Conservation (phyloP, 2,113 vertebrate genomes). For the Corvus hawaiiensis region DNA sequence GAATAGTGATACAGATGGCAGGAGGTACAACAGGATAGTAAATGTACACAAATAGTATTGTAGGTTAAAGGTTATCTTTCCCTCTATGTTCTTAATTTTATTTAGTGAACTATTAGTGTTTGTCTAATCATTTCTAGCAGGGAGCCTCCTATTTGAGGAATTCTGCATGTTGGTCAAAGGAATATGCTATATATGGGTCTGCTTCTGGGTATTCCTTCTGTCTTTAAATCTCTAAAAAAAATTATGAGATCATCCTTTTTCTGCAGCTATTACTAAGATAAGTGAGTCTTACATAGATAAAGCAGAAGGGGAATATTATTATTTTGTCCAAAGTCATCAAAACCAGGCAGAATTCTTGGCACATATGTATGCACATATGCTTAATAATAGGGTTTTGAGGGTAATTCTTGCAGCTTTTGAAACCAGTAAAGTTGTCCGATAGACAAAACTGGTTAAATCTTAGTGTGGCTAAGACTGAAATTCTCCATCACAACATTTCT, state of each 20-base stretch:
- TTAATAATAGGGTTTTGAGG: not conserved
- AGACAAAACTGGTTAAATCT: not conserved
- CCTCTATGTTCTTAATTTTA: not conserved
- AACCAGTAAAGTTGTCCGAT: not conserved
- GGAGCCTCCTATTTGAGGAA: not conserved
- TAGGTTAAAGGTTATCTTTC: not conserved
- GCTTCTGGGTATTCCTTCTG: not conserved
- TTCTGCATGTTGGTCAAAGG: not conserved
- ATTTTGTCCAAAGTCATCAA: not conserved
- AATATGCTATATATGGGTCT: not conserved
- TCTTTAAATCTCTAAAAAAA: not conserved
- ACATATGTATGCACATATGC: not conserved
- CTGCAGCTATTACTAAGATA: not conserved
- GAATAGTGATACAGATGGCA: not conserved
- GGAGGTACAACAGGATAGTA: not conserved
- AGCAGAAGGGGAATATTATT: not conserved
- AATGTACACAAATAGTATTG: not conserved
- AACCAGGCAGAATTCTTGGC: not conserved
- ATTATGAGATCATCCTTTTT: not conserved
- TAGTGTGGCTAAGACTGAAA: not conserved
- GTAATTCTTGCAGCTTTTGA: not conserved
- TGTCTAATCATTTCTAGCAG: not conserved
- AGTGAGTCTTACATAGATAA: not conserved
- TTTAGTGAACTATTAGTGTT: not conserved
- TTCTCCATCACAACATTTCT: not conserved